phyloP scores from a whole-genome alignment of 1,140 invertebrate species.

The Latrodectus geometricus region DNA sequence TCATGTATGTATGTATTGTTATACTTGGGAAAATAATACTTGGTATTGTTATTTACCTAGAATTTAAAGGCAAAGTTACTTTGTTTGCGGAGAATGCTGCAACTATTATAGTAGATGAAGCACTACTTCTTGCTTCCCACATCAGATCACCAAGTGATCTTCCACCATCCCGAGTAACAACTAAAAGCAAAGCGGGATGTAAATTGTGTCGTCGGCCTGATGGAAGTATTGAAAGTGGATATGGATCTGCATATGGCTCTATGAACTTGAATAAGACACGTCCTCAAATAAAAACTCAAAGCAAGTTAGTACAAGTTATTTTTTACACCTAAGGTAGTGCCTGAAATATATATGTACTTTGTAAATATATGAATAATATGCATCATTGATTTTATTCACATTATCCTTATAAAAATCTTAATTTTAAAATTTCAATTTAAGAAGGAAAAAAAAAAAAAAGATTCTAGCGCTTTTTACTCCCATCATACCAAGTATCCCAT shows the following conservation, averaged over 20 bases:
- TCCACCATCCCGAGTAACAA: not conserved
- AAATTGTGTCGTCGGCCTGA: slow-evolving; percentile 50
- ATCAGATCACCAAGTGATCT: slow-evolving; percentile 52
- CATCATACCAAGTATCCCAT: too few relatives aligned
- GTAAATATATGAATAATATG: too few relatives aligned
- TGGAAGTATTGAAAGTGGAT: slow-evolving; percentile 58
- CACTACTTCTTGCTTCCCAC: slow-evolving; percentile 51
- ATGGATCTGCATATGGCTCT: slow-evolving; percentile 51
- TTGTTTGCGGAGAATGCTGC: slow-evolving; percentile 58
- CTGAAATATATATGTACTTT: too few relatives aligned
- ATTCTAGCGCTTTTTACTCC: too few relatives aligned
- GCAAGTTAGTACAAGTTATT: not conserved
- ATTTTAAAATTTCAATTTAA: too few relatives aligned
- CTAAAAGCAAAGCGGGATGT: slow-evolving; percentile 3
- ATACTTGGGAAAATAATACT: too few relatives aligned
- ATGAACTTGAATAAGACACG: slow-evolving; percentile 49
- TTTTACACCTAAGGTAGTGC: not conserved
- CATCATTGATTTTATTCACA: too few relatives aligned
- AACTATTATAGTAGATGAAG: slow-evolving; percentile 53
- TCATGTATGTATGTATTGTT: too few relatives aligned
- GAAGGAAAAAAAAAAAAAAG: too few relatives aligned
- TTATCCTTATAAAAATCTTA: too few relatives aligned
- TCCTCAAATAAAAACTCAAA: not conserved
- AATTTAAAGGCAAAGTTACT: slow-evolving; percentile 56
- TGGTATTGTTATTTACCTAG: not conserved